These are phyloP conservation scores for Staurois parvus DNA, from an alignment of 2,797 vertebrate species.

Conservation along the genomic window DNA sequence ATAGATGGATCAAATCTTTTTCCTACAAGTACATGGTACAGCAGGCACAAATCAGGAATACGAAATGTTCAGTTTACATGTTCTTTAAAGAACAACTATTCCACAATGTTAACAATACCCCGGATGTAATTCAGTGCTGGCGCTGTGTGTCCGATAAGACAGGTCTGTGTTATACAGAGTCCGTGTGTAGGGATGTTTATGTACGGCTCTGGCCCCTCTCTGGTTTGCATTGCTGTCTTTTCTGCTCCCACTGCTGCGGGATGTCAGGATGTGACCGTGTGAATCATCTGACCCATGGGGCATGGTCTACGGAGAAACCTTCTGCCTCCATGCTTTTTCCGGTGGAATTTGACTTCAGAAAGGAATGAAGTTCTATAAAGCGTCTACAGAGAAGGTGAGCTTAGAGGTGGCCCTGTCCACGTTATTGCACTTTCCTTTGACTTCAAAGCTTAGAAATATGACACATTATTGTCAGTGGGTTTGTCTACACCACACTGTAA, in stretches of 20 bases:
- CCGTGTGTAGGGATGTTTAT: background rate
- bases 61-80: no score
- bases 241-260: background rate
- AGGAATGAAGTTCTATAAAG: background rate
- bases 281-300: background rate
- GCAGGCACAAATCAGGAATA: no score
- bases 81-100: no score
- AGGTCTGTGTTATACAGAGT: background rate
- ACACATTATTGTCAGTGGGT: no score
- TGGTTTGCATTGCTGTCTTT: background rate
- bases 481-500: no score
- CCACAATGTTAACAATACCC: no score
- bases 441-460: no score
- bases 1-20: no score
- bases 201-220: background rate
- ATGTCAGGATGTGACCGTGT: conserved; percentile 3
- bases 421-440: no score
- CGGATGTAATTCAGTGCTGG: background rate
- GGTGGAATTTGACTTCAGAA: background rate
- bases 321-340: background rate
- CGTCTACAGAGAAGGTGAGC: no score
- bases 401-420: no score
- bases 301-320: background rate
- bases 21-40: no score
- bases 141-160: background rate